phyloP scores from a whole-genome alignment of 2,888 invertebrate species.

The Zygothrica quintamaculata region DNA sequence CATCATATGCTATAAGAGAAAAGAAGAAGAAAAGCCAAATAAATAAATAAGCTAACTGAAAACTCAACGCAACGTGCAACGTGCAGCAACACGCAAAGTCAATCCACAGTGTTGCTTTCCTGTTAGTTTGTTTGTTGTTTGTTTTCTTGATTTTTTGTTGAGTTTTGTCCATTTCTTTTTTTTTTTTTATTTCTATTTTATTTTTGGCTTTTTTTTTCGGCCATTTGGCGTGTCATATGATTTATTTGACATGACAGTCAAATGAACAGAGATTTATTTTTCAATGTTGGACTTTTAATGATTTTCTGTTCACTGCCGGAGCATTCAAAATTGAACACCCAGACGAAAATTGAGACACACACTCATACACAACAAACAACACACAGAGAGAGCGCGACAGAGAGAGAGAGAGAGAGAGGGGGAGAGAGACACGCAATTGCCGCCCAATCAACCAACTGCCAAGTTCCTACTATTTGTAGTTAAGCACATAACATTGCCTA shows the following conservation, averaged over 20 bases:
- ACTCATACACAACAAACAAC: not conserved
- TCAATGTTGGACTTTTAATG: slow-evolving; percentile 73
- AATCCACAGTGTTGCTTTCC: slow-evolving; percentile 44
- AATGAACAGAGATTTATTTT: slow-evolving; percentile 77
- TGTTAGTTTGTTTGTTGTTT: slow-evolving; percentile 1
- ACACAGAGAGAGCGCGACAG: slow-evolving; percentile 1
- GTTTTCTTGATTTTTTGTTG: not conserved
- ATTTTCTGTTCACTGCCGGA: slow-evolving; percentile 56
- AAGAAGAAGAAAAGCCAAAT: not conserved
- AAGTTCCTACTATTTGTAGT: slow-evolving; percentile 12
- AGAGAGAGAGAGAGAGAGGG: not conserved
- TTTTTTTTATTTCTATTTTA: slow-evolving; percentile 11
- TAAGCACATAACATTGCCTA: too few species aligned
- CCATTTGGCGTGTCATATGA: slow-evolving; percentile 74
- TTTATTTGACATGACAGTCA: slow-evolving; percentile 80
- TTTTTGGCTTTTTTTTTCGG: slow-evolving; percentile 36
- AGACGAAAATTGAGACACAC: slow-evolving; percentile 45
- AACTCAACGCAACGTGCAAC: not conserved
- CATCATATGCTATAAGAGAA: slow-evolving; percentile 52
- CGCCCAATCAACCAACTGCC: slow-evolving; percentile 43
- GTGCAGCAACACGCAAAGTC: slow-evolving; percentile 54
- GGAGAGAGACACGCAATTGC: slow-evolving; percentile 51
- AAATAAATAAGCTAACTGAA: slow-evolving; percentile 34
- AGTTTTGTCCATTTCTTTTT: not conserved
- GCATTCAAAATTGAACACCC: slow-evolving; percentile 49